phyloP scores from a whole-genome alignment of 2,113 vertebrate species.

The Colinus virginianus region DNA sequence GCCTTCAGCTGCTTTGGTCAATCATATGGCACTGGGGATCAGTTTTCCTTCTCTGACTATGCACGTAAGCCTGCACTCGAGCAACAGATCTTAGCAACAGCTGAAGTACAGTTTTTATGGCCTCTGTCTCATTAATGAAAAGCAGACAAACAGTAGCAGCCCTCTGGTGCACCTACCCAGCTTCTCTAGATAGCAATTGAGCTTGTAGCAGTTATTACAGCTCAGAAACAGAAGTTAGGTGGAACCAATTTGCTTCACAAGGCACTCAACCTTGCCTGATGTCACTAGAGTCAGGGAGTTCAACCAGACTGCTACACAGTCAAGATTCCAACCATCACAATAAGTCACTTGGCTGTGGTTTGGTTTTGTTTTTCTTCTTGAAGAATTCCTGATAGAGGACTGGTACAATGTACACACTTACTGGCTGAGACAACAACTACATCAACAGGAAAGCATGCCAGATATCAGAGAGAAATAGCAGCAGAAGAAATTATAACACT shows the following conservation, averaged over 20 bases:
- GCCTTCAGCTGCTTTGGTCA: background rate
- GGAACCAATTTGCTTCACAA: background rate
- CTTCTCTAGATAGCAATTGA: background rate
- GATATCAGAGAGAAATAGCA: background rate
- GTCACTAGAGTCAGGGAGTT: background rate
- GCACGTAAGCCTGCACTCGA: background rate
- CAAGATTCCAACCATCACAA: background rate
- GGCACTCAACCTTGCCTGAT: background rate
- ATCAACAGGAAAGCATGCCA: background rate
- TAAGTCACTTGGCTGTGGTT: too few relatives aligned
- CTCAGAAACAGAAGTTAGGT: background rate
- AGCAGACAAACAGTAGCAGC: background rate
- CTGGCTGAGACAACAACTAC: background rate
- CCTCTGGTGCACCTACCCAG: background rate
- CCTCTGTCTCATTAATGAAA: background rate
- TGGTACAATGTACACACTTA: rapidly evolving
- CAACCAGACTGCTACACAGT: background rate
- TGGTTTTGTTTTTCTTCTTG: background rate
- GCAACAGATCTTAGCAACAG: background rate
- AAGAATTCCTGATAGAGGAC: background rate
- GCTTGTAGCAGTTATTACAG: background rate
- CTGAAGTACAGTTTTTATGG: background rate
- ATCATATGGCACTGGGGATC: background rate
- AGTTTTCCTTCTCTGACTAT: background rate
- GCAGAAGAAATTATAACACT: background rate